phyloP scores from a whole-genome alignment of 2,888 invertebrate species.

The Eueremaeus valkanovi region DNA sequence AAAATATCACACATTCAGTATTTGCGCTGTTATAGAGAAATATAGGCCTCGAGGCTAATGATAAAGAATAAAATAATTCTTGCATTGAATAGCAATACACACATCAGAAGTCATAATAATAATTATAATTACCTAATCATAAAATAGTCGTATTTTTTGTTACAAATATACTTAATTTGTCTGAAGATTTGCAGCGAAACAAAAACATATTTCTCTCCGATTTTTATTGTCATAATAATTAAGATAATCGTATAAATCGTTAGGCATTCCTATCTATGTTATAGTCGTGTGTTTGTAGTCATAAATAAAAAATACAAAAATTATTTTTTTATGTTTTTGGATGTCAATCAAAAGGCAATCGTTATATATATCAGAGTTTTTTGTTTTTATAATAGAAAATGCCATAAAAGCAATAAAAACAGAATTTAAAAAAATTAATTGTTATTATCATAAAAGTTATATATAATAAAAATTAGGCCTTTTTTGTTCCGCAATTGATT shows the following conservation, averaged over 20 bases:
- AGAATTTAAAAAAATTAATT: not conserved
- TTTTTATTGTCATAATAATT: too few relatives aligned
- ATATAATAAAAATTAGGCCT: not conserved
- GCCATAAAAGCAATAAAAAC: not conserved
- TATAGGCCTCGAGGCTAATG: not conserved
- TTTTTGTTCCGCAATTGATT: not conserved
- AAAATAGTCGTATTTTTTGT: not conserved
- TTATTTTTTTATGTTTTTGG: not conserved
- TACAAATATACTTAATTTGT: not conserved
- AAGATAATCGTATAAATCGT: not conserved
- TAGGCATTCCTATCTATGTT: not conserved
- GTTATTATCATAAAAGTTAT: not conserved
- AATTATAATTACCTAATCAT: not conserved
- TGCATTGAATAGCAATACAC: not conserved
- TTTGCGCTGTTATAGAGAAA: not conserved
- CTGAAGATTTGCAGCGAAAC: not conserved
- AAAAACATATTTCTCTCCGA: conserved; percentile 1
- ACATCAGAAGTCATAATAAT: conserved; percentile 1
- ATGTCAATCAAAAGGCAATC: conserved; percentile 14
- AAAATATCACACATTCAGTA: not conserved
- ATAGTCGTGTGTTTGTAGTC: not conserved
- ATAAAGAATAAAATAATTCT: not conserved
- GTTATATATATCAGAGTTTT: not conserved
- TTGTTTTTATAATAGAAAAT: not conserved
- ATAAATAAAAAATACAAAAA: not conserved